Base-by-base conservation (phyloP, 2,797 vertebrate genomes). In the Acridotheres tristis region DNA sequence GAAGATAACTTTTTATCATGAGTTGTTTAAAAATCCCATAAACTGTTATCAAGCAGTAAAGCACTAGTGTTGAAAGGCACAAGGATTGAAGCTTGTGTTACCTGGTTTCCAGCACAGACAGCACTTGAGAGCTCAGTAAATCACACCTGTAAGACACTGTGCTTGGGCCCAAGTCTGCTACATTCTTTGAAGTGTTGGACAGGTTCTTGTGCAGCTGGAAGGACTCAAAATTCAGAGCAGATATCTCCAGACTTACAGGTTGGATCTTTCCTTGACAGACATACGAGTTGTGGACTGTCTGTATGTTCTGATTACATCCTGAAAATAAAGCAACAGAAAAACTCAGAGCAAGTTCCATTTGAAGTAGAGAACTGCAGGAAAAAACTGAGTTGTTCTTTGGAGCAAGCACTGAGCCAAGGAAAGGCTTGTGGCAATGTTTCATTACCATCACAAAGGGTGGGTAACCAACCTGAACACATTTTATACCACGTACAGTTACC, bases 221-320 rank as follows among this genome's bases (percentile, higher is more conserved):
- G 72, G 90, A 88, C 0, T 19, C 12, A 65, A 57, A 72, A 83
- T 15, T 50, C 63, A 16, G 13, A 61, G 57, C 23, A 32, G 25
- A 6, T 27, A 75, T 51, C 72, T 27, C 40, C 78, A 81, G 65
- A 32, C 58, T 98, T 95, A 99, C 97, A 99, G 98, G 96, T 99
- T 99, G 62, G 99, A 98, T 2, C 98, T 98, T 13, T 98, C 98
- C 67, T 93, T 97, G 38, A 98, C 77, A n/a, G 98, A 42, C 78
- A 98, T 15, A 2, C 93, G 97, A 14, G 97, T 82, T 36, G 97
- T 93, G 7, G 97, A 94, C 91, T 97, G 98, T 34, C 94, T 93
- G 47, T 98, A 99, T 3, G 98, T 98, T 22, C 95, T 98, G n/a
- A 99, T 90, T 0, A 96, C 7, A 12, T 97, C 98, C 99, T 99